These are phyloP conservation scores for Ooceraea biroi DNA, from an alignment of 1,140 invertebrate species.

Conservation along the genomic window DNA sequence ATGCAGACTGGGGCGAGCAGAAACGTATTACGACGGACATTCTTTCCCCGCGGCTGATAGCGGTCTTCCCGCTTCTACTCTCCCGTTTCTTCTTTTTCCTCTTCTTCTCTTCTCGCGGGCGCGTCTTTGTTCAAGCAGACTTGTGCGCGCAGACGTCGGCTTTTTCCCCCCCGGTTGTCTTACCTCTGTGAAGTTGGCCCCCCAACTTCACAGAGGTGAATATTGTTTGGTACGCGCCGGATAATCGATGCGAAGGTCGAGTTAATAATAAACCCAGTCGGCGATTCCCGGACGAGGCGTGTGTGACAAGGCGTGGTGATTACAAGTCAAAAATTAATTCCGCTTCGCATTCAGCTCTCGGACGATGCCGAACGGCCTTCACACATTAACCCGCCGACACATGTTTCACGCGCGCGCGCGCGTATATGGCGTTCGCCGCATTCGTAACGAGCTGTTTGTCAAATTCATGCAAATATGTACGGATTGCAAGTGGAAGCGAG, in stretches of 20 bases:
- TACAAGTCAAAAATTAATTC: constrained; percentile 51
- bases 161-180: constrained; percentile 53
- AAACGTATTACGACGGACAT: constrained; percentile 73
- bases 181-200: too few species aligned
- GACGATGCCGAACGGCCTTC: constrained; percentile 69
- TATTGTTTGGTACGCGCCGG: constrained; percentile 5
- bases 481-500: constrained; percentile 57
- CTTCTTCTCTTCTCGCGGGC: constrained; percentile 45
- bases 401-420: constrained; percentile 19
- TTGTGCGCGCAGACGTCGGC: constrained; percentile 57
- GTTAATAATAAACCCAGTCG: constrained; percentile 12
- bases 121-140: constrained; percentile 59
- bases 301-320: constrained; percentile 42
- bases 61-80: constrained; percentile 63
- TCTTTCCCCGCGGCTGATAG: constrained; percentile 54
- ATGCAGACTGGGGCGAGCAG: constrained; percentile 52
- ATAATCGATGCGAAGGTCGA: constrained; percentile 21
- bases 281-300: constrained; percentile 4
- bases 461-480: constrained; percentile 84
- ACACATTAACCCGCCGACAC: constrained; percentile 70
- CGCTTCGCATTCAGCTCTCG: constrained; percentile 45
- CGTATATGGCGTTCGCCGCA: constrained; percentile 63
- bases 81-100: constrained; percentile 36
- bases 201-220: too few species aligned
- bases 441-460: constrained; percentile 80